phyloP scores from a whole-genome alignment of 1,140 invertebrate genomes.

The Pteromalus puparum region DNA sequence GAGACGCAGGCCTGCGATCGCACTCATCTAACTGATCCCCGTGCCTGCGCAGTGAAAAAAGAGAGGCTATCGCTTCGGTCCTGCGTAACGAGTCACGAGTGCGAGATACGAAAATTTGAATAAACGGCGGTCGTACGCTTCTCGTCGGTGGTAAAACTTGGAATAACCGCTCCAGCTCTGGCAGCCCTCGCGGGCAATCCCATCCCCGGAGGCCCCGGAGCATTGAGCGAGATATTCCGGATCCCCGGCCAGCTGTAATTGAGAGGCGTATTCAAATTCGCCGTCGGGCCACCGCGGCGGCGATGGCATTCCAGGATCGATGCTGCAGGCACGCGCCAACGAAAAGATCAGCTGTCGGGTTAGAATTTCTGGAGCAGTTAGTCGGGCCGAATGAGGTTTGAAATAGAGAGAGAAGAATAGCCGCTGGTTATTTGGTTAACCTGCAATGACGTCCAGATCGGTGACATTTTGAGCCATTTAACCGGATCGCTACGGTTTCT shows the following conservation, averaged over 20 bases:
- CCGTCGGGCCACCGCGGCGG: too few species aligned
- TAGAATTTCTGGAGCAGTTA: neutral
- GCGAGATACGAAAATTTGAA: too few species aligned
- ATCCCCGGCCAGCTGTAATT: neutral
- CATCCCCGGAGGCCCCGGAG: neutral
- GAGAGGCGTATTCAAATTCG: neutral
- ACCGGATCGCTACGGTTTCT: conserved; percentile 49
- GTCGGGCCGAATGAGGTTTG: neutral
- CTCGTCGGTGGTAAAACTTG: too few species aligned
- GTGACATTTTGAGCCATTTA: conserved; percentile 58
- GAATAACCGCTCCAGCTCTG: neutral
- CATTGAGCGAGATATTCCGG: neutral
- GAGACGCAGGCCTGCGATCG: too few species aligned
- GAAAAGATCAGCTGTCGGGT: neutral
- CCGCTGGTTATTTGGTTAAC: conserved; percentile 29
- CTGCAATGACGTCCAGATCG: conserved; percentile 57
- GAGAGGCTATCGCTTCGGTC: too few species aligned
- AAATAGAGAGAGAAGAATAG: neutral
- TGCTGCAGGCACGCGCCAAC: neutral
- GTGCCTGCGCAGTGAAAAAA: too few species aligned
- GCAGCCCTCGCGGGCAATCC: neutral
- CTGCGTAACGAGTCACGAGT: too few species aligned
- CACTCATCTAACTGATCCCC: too few species aligned
- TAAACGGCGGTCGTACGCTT: too few species aligned
- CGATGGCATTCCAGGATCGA: neutral